Conservation (phyloP, 92 coral and sea anemone species). For the Micromussa lordhowensis region DNA sequence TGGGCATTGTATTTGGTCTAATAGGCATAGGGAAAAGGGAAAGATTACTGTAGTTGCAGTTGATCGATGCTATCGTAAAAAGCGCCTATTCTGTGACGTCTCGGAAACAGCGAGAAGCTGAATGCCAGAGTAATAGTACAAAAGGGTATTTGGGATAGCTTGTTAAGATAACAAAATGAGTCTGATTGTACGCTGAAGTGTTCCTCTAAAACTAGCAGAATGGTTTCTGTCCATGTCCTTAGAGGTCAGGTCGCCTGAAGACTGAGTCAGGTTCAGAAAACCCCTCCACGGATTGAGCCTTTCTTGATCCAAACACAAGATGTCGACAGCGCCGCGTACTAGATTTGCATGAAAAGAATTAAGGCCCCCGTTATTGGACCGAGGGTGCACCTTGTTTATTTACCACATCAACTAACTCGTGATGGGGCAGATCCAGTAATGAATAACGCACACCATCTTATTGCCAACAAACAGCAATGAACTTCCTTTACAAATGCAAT, state of each 20-base stretch:
- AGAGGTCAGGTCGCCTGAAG: background rate
- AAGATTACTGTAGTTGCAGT: no score
- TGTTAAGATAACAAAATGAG: background rate
- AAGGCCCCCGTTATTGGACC: background rate
- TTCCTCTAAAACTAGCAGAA: no score
- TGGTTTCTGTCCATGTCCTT: background rate
- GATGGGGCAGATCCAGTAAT: conserved; percentile 79
- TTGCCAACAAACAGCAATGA: conserved; percentile 35
- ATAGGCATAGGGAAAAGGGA: no score
- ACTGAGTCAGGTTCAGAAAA: background rate
- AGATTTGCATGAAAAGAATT: background rate
- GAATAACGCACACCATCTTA: conserved; percentile 58
- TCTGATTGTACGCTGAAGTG: background rate
- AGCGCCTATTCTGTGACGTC: no score
- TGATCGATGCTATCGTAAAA: no score
- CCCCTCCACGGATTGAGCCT: background rate
- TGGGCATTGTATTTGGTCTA: no score
- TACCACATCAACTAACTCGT: background rate
- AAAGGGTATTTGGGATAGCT: no score
- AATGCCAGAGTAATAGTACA: no score
- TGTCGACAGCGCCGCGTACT: no score
- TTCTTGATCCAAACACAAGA: background rate
- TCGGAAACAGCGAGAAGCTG: no score
- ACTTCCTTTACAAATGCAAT: conserved; percentile 69
- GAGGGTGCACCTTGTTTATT: background rate